Conservation (phyloP, 2,113 vertebrate species). For the Neogobius melanostomus region DNA sequence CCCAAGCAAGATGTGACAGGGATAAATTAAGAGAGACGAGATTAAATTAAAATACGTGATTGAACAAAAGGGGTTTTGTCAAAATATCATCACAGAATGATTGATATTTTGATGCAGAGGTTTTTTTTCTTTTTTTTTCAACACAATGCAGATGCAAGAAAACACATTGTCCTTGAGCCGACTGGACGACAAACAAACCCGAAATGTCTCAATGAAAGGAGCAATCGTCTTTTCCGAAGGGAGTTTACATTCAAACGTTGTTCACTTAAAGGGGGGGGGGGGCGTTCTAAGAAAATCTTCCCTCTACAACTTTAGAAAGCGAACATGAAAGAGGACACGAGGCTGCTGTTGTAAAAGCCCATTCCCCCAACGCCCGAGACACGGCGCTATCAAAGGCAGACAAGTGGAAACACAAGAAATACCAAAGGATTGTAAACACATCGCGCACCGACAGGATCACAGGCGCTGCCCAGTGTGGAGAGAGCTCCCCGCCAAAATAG, state of each 20-base stretch:
- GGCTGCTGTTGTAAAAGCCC: constrained; percentile 42
- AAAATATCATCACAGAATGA: neutral
- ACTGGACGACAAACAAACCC: neutral
- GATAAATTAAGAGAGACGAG: constrained; percentile 27
- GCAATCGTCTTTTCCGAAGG: constrained; percentile 3
- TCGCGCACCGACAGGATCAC: constrained; percentile 45
- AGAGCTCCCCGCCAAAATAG: neutral
- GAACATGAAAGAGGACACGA: constrained; percentile 52
- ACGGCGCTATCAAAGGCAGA: constrained; percentile 54
- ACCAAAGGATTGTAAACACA: constrained; percentile 59
- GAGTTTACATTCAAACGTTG: constrained; percentile 43
- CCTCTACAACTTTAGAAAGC: constrained; percentile 45
- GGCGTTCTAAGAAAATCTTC: constrained; percentile 34
- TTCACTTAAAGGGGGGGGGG: constrained; percentile 19
- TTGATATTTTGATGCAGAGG: neutral
- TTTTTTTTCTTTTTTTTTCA: no score
- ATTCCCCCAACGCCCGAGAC: constrained; percentile 48
- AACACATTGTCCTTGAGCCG: neutral
- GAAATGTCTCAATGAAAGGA: constrained; percentile 18
- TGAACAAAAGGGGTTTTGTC: constrained; percentile 17
- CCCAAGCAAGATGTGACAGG: constrained; percentile 11
- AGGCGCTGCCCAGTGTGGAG: constrained; percentile 44
- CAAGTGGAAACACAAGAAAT: constrained; percentile 58
- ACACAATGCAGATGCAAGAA: neutral
- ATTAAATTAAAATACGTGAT: constrained; percentile 37